Conservation (phyloP, 2,797 vertebrate genomes). For the Trachurus trachurus region DNA sequence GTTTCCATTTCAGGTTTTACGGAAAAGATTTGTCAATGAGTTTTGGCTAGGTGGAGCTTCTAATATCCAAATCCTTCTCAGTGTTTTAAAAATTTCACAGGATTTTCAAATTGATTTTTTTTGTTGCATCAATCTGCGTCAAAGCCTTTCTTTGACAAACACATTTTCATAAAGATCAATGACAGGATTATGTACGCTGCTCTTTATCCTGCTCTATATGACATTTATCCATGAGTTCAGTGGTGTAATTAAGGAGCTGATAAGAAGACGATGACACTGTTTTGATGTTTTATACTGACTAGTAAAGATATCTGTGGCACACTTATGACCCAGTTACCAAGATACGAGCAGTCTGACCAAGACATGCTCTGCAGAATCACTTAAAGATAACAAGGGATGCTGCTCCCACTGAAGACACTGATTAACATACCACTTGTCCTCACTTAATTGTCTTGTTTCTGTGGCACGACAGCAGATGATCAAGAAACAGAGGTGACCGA, state of each 20-base stretch:
- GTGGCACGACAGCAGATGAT: constrained; percentile 53
- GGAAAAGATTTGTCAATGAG: background rate
- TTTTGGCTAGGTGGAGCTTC: background rate
- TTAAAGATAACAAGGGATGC: constrained; percentile 63
- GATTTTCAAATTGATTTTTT: background rate
- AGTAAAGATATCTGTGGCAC: constrained; percentile 39
- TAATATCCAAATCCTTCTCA: constrained; percentile 8
- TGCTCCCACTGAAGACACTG: constrained; percentile 62
- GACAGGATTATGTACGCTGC: constrained; percentile 2
- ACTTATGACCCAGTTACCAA: constrained; percentile 18
- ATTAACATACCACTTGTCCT: constrained; percentile 71
- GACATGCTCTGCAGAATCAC: constrained; percentile 48
- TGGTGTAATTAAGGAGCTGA: background rate
- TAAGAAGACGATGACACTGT: constrained; percentile 8
- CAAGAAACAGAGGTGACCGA: constrained; percentile 68
- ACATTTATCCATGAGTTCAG: constrained; percentile 12
- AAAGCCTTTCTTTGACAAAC: background rate
- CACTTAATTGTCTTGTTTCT: constrained; percentile 73
- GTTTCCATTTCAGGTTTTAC: constrained; percentile 8
- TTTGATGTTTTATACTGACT: constrained; percentile 33
- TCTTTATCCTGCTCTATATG: constrained; percentile 14
- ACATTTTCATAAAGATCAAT: constrained; percentile 16
- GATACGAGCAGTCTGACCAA: constrained; percentile 34
- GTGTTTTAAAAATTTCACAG: constrained; percentile 6
- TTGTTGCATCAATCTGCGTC: constrained; percentile 7